phyloP scores from a whole-genome alignment of 2,888 invertebrate genomes.

The Mactromeris polynyma region DNA sequence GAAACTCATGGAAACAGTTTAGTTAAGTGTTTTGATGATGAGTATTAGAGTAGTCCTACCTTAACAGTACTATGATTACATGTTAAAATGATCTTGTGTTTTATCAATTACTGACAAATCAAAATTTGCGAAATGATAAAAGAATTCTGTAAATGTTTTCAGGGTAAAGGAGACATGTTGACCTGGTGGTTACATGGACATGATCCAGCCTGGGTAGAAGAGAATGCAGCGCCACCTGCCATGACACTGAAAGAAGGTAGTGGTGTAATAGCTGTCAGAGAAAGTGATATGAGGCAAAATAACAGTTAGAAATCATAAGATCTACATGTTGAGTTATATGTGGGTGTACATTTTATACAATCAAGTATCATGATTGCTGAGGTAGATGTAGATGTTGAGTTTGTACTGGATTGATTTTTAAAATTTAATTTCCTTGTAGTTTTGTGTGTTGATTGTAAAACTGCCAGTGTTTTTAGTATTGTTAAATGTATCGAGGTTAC shows the following conservation, averaged over 20 bases:
- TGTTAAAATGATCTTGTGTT: no score
- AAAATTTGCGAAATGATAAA: neutral
- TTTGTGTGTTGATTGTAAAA: neutral
- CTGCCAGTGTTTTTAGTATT: neutral
- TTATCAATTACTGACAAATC: neutral
- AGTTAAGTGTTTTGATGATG: no score
- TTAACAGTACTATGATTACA: no score
- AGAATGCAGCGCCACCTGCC: neutral
- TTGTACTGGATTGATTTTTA: no score
- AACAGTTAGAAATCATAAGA: neutral
- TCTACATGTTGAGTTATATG: neutral
- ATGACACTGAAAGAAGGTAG: neutral
- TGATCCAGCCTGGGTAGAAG: neutral
- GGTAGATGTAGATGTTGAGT: neutral
- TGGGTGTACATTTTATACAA: neutral
- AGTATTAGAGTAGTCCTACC: no score
- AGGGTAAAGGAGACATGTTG: slow-evolving; percentile 81
- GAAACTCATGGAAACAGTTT: no score
- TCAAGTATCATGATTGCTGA: neutral
- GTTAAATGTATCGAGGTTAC: neutral
- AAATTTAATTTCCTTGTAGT: no score
- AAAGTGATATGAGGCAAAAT: slow-evolving; percentile 14
- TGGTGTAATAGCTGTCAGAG: slow-evolving; percentile 20
- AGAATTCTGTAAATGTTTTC: slow-evolving; percentile 17
- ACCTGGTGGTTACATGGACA: slow-evolving; percentile 76